Conservation (phyloP, 1,140 invertebrate genomes). For the Drosophila setifemur region DNA sequence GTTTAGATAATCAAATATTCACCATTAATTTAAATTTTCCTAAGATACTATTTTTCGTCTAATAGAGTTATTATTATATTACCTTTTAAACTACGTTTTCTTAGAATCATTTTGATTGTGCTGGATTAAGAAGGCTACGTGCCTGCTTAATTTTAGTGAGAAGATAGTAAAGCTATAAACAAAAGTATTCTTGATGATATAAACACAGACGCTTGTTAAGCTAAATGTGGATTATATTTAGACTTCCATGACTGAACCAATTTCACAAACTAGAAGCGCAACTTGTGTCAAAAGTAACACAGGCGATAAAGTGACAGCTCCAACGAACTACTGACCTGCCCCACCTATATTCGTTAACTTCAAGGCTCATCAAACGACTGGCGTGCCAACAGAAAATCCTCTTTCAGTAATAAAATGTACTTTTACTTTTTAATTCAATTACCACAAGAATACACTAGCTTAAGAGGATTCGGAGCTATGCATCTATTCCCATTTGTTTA, state of each 20-base stretch:
- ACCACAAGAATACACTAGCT: conserved; percentile 7
- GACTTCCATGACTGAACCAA: neutral
- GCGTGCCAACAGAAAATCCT: conserved; percentile 23
- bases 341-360: neutral
- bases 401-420: conserved; percentile 61
- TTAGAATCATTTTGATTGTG: too few relatives aligned
- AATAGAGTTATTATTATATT: too few relatives aligned
- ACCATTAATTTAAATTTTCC: too few relatives aligned
- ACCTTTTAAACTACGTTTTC: too few relatives aligned
- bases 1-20: too few relatives aligned
- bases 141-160: neutral
- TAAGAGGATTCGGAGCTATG: neutral
- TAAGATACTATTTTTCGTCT: too few relatives aligned
- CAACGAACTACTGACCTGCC: conserved; percentile 4
- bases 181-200: neutral
- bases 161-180: neutral
- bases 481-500: conserved; percentile 6
- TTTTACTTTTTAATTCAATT: conserved; percentile 62
- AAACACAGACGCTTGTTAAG: conserved; percentile 5
- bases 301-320: conserved; percentile 1
- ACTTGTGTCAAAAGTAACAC: conserved; percentile 5
- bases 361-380: conserved; percentile 17
- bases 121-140: too few relatives aligned
- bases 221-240: neutral
- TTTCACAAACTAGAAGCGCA: neutral